These are phyloP conservation scores for Xyliphius kryptos DNA, from an alignment of 2,113 vertebrate species.

Conservation along the genomic window DNA sequence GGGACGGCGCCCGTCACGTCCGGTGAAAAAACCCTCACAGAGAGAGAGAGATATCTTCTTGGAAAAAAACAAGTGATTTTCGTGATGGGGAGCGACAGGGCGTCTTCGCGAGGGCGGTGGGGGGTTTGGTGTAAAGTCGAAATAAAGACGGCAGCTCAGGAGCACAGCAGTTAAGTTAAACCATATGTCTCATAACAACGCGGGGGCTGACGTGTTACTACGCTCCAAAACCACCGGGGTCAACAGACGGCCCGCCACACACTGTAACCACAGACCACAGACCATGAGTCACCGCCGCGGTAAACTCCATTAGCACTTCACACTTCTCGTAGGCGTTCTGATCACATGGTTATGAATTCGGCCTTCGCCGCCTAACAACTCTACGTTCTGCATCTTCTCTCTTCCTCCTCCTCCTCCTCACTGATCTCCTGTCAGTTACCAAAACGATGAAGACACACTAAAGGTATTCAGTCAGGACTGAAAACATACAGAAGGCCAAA, in stretches of 20 bases:
- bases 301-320: conserved; percentile 13
- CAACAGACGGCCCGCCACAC: conserved; percentile 13
- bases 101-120: not conserved
- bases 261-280: conserved; percentile 27
- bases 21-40: not conserved
- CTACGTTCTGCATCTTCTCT: no score
- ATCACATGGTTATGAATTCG: no score
- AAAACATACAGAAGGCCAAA: no score
- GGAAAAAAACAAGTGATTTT: conserved; percentile 27
- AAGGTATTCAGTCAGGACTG: no score
- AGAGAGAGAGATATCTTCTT: conserved; percentile 16
- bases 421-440: no score
- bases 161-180: conserved; percentile 4
- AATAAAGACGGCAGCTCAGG: not conserved
- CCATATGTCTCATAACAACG: conserved; percentile 7
- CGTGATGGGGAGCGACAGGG: conserved; percentile 19
- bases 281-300: conserved; percentile 28
- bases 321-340: no score
- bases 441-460: no score
- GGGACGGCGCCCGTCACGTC: conserved; percentile 21
- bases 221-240: conserved; percentile 16
- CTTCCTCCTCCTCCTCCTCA: no score
- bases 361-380: no score
- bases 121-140: not conserved
- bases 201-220: not conserved